A percentile compares a stretch with the other conserved stretches of the same genome.
These are phyloP conservation scores for Antedon mediterranea DNA, from an alignment of 53 echinoderm and acorn worm genomes.

Conservation along the genomic window DNA sequence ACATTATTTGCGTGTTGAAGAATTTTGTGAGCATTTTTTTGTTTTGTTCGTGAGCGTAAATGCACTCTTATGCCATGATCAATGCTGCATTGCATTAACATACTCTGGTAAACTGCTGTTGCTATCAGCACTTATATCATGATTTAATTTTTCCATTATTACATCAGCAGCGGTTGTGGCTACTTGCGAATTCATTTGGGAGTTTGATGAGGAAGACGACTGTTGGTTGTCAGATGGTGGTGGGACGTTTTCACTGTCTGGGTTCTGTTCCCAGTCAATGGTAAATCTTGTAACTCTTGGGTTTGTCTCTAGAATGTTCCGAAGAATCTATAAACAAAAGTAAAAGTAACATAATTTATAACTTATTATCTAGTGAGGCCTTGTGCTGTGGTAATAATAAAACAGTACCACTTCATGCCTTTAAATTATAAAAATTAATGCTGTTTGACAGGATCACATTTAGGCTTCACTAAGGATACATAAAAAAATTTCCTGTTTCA, in stretches of 20 bases:
- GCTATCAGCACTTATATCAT: constrained; percentile 62
- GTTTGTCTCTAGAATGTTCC: constrained; percentile 79
- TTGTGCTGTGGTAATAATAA: background rate
- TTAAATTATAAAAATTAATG: too few species aligned
- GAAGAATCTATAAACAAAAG: constrained; percentile 32
- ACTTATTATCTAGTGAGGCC: background rate
- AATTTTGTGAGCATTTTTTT: too few species aligned
- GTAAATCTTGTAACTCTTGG: constrained; percentile 96
- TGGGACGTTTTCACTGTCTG: constrained; percentile 79
- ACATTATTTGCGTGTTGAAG: too few species aligned
- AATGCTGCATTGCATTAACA: constrained; percentile 67
- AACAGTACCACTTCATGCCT: background rate
- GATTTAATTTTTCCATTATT: constrained; percentile 21
- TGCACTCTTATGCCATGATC: too few species aligned
- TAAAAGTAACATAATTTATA: background rate
- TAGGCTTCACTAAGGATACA: too few species aligned
- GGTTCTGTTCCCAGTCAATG: constrained; percentile 90
- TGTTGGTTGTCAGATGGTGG: constrained; percentile 34
- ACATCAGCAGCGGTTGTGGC: constrained; percentile 5
- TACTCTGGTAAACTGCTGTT: constrained; percentile 94
- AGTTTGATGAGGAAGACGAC: constrained; percentile 1
- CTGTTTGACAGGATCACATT: too few species aligned
- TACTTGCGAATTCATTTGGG: constrained; percentile 19
- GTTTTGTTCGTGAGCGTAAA: too few species aligned
- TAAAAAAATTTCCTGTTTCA: too few species aligned